Evolutionary conservation across 2,888 invertebrate species (phyloP), one percentile per base, ranked within the genome.

Genomic region (Catocala fraxini): DNA sequence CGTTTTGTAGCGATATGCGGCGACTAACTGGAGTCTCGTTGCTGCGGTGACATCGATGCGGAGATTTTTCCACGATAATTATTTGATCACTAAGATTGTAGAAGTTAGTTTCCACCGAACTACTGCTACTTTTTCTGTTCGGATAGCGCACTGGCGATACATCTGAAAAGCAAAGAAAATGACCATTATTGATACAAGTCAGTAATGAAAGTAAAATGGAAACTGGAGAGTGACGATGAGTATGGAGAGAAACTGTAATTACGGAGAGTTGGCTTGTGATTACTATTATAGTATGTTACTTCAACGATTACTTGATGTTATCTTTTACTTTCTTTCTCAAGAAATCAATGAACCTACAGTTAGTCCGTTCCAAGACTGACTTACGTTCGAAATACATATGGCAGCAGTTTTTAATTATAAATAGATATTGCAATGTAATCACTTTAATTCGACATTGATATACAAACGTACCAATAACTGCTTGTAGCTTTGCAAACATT

Each of bases 31-130:
- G 91, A 60, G 91, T 89, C 59, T 91, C 90, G 51, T 81, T 79
- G 63, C 85, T 83, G 58, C 89, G 91, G 63, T 94, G 88, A 79
- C 90, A 89, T 71, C 89, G 88, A 80, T 93, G 93, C 10, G 95
- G 95, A 42, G 95, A 94, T 87, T 95, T 95, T 83, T 95, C 95
- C 52, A 95, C 94, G 54, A 95, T 95, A 67, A 95, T 94, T 61
- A 95, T 90, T 87, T 95, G 95, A 79, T 95, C 95, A 72, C 90
- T 95, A 41, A 96, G 95, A 86, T 96, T 96, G 89, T 96, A 96
- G 80, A 95, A 96, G 80, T 96, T 96, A 0, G 96, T 95, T 85
- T 96, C 96, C 63, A 96, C 95, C 76, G 94, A 94, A 77, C 96
- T 96, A 79, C 95, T 95, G 84, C 95, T 95, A 84, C 95, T 95